Conservation (phyloP, 2,888 invertebrate species). For the Chaetogeoica ovagalla region DNA sequence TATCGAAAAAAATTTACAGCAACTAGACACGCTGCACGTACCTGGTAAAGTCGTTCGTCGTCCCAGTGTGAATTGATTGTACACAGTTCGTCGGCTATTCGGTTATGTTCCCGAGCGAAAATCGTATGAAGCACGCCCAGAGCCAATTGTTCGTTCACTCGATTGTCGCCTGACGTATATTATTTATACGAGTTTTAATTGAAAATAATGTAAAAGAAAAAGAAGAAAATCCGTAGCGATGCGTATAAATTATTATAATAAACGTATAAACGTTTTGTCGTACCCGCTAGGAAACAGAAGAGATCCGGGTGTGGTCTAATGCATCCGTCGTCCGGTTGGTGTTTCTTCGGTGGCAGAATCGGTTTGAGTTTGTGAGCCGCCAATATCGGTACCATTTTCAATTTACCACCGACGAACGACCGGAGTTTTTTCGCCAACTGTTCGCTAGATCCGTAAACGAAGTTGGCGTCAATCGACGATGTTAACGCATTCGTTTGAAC, state of each 20-base stretch:
- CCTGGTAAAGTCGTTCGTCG: constrained; percentile 76
- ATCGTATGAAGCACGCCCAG: constrained; percentile 74
- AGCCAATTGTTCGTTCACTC: constrained; percentile 78
- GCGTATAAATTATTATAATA: too few relatives aligned
- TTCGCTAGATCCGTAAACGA: constrained; percentile 74
- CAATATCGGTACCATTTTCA: constrained; percentile 64
- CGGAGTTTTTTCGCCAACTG: constrained; percentile 68
- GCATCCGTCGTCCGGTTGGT: constrained; percentile 62
- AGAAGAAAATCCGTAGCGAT: too few relatives aligned
- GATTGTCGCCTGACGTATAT: constrained; percentile 67
- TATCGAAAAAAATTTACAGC: too few relatives aligned
- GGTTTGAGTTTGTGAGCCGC: constrained; percentile 59
- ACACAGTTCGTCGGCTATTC: constrained; percentile 70
- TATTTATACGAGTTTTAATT: too few relatives aligned
- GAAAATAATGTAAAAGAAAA: too few relatives aligned
- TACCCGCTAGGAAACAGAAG: constrained; percentile 61
- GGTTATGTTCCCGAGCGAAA: constrained; percentile 82
- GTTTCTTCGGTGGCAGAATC: constrained; percentile 60
- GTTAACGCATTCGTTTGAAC: constrained; percentile 79
- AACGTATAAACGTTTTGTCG: too few relatives aligned
- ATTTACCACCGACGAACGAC: constrained; percentile 67
- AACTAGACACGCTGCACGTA: constrained; percentile 32
- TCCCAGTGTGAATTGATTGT: constrained; percentile 72
- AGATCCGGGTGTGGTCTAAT: constrained; percentile 59
- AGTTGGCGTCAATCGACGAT: constrained; percentile 78